Conservation (phyloP, 2,797 vertebrate species). For the Eupleurogrammus muticus region DNA sequence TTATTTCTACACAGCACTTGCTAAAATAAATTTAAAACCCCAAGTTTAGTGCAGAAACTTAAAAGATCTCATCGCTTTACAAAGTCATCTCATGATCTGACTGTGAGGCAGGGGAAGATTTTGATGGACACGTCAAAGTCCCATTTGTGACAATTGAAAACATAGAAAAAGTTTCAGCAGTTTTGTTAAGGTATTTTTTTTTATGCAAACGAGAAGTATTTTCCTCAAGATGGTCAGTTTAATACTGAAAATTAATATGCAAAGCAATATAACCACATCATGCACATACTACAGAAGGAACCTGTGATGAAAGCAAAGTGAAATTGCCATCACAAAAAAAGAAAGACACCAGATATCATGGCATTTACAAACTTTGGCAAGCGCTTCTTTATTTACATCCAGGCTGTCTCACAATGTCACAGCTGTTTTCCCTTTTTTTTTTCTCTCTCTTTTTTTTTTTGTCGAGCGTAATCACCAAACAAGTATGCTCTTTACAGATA, state of each 20-base stretch:
- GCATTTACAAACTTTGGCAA: conserved; percentile 90
- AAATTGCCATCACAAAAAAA: conserved; percentile 1
- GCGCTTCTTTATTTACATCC: conserved; percentile 90
- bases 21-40: too few relatives aligned
- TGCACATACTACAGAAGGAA: neutral
- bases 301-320: neutral
- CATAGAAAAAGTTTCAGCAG: too few relatives aligned
- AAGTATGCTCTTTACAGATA: conserved; percentile 57
- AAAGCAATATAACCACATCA: neutral
- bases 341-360: conserved; percentile 65
- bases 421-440: conserved; percentile 75
- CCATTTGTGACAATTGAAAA: neutral
- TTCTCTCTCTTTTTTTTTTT: conserved; percentile 32
- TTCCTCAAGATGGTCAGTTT: neutral
- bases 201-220: neutral
- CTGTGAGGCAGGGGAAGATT: neutral
- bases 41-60: too few relatives aligned
- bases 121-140: neutral
- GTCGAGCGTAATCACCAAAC: conserved; percentile 54
- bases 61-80: too few relatives aligned
- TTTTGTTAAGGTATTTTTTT: neutral
- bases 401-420: conserved; percentile 79
- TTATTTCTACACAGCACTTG: too few relatives aligned
- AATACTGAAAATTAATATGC: neutral
- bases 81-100: neutral